These are phyloP conservation scores for Garrulus glandarius DNA, from an alignment of 2,797 vertebrate genomes.

Conservation along the genomic window DNA sequence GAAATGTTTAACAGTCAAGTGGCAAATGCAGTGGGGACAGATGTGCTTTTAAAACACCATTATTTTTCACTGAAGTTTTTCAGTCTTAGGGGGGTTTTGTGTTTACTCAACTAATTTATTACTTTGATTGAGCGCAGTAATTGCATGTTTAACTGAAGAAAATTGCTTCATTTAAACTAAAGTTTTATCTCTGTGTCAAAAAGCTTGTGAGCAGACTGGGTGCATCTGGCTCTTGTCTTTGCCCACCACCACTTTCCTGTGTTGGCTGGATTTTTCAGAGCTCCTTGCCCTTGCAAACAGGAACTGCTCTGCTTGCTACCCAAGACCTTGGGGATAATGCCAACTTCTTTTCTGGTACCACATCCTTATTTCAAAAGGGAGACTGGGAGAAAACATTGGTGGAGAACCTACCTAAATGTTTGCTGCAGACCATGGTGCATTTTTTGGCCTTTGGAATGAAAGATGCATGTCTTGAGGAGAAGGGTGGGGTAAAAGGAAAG, in stretches of 20 bases:
- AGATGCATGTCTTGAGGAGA: neutral
- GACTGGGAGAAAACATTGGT: neutral
- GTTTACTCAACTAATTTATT: neutral
- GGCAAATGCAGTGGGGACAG: neutral
- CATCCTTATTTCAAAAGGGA: neutral
- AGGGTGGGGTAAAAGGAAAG: neutral
- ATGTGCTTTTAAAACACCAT: neutral
- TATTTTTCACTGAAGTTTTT: neutral
- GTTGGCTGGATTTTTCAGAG: neutral
- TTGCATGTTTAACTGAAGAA: neutral
- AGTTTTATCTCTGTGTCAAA: neutral
- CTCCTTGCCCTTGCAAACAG: neutral
- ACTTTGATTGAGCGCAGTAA: neutral
- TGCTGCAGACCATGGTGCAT: neutral
- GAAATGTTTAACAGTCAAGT: neutral
- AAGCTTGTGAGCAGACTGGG: neutral
- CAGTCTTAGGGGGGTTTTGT: neutral
- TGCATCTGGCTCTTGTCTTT: neutral
- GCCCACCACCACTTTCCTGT: rapidly evolving
- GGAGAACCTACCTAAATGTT: neutral
- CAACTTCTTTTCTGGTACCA: neutral
- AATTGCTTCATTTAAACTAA: neutral
- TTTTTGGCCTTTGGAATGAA: neutral
- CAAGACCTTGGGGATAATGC: neutral
- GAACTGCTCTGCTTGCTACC: neutral